Evolutionary conservation across 2,113 vertebrate genomes (phyloP).

Genomic region (Maccullochella peelii): DNA sequence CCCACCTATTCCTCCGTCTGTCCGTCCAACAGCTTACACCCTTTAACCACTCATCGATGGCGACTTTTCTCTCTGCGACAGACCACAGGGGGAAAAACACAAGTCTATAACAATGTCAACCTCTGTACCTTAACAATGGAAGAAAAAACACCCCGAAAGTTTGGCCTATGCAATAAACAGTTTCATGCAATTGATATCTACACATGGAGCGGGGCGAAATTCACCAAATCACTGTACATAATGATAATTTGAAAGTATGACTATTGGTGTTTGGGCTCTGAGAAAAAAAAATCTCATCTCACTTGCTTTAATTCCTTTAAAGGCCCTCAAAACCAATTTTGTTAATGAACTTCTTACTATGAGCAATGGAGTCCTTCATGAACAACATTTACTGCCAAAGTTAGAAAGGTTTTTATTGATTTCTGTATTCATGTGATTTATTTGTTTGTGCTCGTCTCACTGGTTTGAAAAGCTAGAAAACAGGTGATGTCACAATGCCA

Average conservation of each 20-base stretch:
- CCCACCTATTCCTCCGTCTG: background rate
- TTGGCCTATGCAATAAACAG: slow-evolving; percentile 37
- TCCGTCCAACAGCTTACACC: slow-evolving; percentile 6
- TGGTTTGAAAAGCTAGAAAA: background rate
- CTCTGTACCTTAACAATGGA: slow-evolving; percentile 24
- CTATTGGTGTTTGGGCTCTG: background rate
- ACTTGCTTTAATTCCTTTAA: slow-evolving; percentile 4
- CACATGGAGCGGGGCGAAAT: background rate
- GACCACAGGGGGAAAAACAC: slow-evolving; percentile 40
- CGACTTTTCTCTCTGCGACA: slow-evolving; percentile 10
- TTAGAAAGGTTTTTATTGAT: background rate
- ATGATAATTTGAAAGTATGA: background rate
- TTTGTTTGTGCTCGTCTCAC: background rate
- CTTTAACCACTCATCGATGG: slow-evolving; percentile 53
- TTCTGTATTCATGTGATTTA: background rate
- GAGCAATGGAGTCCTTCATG: background rate
- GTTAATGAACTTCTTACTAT: background rate
- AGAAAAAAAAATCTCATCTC: background rate
- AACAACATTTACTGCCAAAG: background rate
- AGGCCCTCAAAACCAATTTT: background rate
- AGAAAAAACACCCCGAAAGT: slow-evolving; percentile 46
- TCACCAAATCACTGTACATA: background rate
- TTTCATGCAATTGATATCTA: slow-evolving; percentile 19
- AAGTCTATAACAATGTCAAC: slow-evolving; percentile 47
- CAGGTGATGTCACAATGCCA: background rate